These are phyloP conservation scores for Butorides virescens DNA, from an alignment of 2,113 vertebrate genomes.

Conservation along the genomic window DNA sequence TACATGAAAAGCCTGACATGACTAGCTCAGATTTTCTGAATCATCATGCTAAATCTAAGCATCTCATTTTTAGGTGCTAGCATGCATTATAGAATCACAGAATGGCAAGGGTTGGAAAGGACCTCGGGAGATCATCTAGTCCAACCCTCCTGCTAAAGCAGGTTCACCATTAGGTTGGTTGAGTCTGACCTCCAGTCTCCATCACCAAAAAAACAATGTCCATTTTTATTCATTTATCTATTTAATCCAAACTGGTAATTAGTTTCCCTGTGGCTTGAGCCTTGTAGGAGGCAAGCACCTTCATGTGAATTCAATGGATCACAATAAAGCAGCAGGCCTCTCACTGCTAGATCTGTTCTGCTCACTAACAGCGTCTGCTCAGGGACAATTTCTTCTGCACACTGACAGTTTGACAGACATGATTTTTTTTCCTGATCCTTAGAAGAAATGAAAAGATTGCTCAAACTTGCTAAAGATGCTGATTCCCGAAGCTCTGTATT, in stretches of 20 bases:
- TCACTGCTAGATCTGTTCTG: constrained; percentile 74
- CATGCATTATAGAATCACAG: neutral
- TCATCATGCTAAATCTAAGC: neutral
- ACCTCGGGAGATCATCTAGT: no score
- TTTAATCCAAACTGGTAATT: neutral
- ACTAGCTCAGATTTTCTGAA: neutral
- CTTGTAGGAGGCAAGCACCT: neutral
- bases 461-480: constrained; percentile 78
- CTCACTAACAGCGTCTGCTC: constrained; percentile 67
- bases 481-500: constrained; percentile 74
- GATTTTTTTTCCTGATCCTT: constrained; percentile 76
- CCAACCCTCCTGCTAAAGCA: no score
- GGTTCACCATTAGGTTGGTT: neutral
- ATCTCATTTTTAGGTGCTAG: neutral
- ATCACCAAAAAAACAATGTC: neutral
- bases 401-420: constrained; percentile 78
- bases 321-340: constrained; percentile 71
- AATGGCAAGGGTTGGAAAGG: no score
- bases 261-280: neutral
- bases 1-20: neutral
- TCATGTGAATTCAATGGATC: neutral
- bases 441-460: constrained; percentile 78
- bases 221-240: neutral
- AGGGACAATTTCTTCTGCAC: constrained; percentile 71
- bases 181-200: neutral